Evolutionary conservation across 1,140 invertebrate species (phyloP), one percentile per base, ranked within the genome.

Genomic region (Acromyrmex charruanus): DNA sequence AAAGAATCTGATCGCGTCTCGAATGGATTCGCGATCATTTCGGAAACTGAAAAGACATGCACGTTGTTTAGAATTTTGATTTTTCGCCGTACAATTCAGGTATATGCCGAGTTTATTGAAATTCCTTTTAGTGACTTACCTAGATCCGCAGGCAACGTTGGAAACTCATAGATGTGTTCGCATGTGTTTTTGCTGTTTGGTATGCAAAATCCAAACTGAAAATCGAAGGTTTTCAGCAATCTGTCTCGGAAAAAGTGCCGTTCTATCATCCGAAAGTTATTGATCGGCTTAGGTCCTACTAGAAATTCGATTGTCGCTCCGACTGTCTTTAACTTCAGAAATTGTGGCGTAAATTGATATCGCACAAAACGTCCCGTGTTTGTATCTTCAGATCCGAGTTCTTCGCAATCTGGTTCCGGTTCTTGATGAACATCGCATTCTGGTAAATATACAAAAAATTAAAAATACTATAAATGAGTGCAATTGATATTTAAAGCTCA

Each of bases 81-180:
- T 66, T 53, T 71, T 65, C 18, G 28, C 6, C 16, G 3, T 49
- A 35, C 12, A 31, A 58, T 49, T 25, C 1, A n/a, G 10, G 4
- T 44, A 5, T 31, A 12, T 44, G 3, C 3, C 9, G 49, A 28
- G 0, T 18, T 55, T n/a, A 1, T 16, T 35, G 6, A 12, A 51
- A 51, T 66, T 80, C 72, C 4, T 61, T 14, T 31, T 7, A 39
- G 16, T 10, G 72, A 95, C 96, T 97, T 96, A 99, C 99, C 97
- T 93, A 99, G 95, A 93, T 99, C 97, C 66, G 97, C 95, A 90
- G 97, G 97, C 88, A 99, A 96, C 71, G 97, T 96, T 58, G 99
- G 99, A 96, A 99, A 99, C 95, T 99, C 98, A 95, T 99, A 99
- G 95, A 99, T 99, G 95, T 99, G 99, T 96, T 99, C 99, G 94